Conservation (phyloP, 30 jellyfish, hydroid and myxozoan species). For the Cassiopea andromeda region DNA sequence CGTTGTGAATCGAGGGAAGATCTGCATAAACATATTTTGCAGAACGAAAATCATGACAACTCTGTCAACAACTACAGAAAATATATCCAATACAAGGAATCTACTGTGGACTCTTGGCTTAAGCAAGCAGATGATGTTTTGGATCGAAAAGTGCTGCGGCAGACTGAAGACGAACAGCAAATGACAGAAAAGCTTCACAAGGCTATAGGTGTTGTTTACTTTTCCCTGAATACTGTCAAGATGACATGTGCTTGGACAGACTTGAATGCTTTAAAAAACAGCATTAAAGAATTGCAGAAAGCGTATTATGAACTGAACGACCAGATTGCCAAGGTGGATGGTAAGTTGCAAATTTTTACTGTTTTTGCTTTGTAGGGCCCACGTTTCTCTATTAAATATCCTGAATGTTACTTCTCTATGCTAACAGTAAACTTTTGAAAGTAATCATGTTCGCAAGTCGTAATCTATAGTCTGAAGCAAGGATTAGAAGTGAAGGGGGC, state of each 20-base stretch:
- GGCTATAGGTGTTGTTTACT: background rate
- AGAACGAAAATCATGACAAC: slow-evolving; percentile 3
- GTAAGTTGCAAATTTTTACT: background rate
- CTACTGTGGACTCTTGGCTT: slow-evolving; percentile 1
- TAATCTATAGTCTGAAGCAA: too few relatives aligned
- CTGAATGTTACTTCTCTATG: too few relatives aligned
- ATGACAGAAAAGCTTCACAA: background rate
- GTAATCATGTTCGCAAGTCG: too few relatives aligned
- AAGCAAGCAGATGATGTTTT: slow-evolving; percentile 33
- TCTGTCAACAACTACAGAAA: background rate
- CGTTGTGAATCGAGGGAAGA: background rate
- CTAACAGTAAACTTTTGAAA: too few relatives aligned
- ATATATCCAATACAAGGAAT: background rate
- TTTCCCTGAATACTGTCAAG: background rate
- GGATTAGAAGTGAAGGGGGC: too few relatives aligned
- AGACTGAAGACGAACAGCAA: slow-evolving; percentile 13
- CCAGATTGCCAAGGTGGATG: background rate
- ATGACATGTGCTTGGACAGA: slow-evolving; percentile 17
- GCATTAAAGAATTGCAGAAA: background rate
- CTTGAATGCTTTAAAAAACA: slow-evolving; percentile 3
- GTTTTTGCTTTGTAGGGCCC: background rate
- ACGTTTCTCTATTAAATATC: too few relatives aligned
- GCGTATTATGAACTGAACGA: slow-evolving; percentile 15
- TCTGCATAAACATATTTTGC: slow-evolving; percentile 9
- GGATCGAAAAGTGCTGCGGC: slow-evolving; percentile 28